phyloP scores from a whole-genome alignment of 2,797 vertebrate genomes.

The Iguana delicatissima region DNA sequence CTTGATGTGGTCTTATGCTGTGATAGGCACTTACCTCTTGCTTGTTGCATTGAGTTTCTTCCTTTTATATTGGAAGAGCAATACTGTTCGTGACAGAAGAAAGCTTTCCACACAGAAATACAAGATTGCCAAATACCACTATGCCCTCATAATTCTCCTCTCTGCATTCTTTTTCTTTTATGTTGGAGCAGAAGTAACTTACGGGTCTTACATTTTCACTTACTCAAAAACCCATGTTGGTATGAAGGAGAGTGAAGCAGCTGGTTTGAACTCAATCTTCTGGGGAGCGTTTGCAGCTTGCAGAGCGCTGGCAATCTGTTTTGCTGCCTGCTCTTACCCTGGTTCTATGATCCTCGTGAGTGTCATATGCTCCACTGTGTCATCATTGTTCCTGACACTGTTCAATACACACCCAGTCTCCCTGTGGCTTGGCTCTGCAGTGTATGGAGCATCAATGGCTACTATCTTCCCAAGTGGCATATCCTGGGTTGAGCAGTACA shows the following conservation, averaged over 20 bases:
- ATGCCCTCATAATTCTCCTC: conserved; percentile 83
- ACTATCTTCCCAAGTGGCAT: conserved; percentile 92
- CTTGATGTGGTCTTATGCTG: conserved; percentile 88
- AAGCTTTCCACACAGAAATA: conserved; percentile 67
- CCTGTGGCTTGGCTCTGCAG: conserved; percentile 85
- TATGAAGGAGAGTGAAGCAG: conserved; percentile 83
- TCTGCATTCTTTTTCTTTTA: conserved; percentile 93
- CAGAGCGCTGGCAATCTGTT: conserved; percentile 88
- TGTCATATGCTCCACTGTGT: conserved; percentile 81
- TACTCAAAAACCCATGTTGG: conserved; percentile 81
- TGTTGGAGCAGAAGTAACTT: conserved; percentile 92
- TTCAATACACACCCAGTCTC: conserved; percentile 70
- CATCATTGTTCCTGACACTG: conserved; percentile 85
- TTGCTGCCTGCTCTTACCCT: conserved; percentile 85
- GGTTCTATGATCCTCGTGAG: conserved; percentile 90
- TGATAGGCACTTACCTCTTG: conserved; percentile 86
- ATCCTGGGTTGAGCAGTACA: conserved; percentile 96
- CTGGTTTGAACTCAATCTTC: conserved; percentile 91
- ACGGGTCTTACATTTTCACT: conserved; percentile 91
- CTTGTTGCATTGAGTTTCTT: conserved; percentile 85
- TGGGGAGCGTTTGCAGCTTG: conserved; percentile 89
- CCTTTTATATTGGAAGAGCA: conserved; percentile 78
- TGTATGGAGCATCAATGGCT: conserved; percentile 93
- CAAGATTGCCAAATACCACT: conserved; percentile 84
- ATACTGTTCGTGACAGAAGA: conserved; percentile 64